Evolutionary conservation across 1,140 invertebrate species (phyloP).

Genomic region (Caenorhabditis brenneri): DNA sequence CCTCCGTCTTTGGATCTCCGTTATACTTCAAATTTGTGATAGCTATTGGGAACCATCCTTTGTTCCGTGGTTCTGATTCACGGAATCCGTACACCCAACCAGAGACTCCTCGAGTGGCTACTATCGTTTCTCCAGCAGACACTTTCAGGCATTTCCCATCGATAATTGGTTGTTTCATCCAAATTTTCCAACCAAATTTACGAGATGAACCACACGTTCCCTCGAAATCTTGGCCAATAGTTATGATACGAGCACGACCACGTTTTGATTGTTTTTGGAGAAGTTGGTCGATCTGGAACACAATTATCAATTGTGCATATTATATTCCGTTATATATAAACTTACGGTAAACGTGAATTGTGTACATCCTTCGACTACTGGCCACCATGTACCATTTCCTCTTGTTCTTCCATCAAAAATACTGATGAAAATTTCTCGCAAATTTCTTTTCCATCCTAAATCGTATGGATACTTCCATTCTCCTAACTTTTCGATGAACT

Average conservation of each 20-base stretch:
- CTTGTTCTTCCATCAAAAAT: slow-evolving; percentile 74
- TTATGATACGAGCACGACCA: not conserved
- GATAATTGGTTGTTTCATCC: slow-evolving; percentile 29
- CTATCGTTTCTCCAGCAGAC: not conserved
- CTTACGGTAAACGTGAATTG: slow-evolving; percentile 88
- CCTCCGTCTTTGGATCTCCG: not conserved
- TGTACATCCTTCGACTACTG: slow-evolving; percentile 81
- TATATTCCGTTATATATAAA: slow-evolving; percentile 52
- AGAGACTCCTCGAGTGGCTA: slow-evolving; percentile 6
- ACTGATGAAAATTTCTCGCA: slow-evolving; percentile 78
- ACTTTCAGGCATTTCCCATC: slow-evolving; percentile 17
- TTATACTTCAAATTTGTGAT: not conserved
- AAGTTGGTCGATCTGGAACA: slow-evolving; percentile 30
- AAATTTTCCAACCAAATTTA: slow-evolving; percentile 10
- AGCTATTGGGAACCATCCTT: not conserved
- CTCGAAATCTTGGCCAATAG: not conserved
- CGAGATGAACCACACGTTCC: not conserved
- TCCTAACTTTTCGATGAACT: slow-evolving; percentile 53
- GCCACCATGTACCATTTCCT: slow-evolving; percentile 86
- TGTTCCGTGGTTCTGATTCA: not conserved
- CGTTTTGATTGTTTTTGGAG: slow-evolving; percentile 11
- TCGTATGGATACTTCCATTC: slow-evolving; percentile 87
- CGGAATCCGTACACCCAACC: slow-evolving; percentile 17
- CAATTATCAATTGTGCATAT: too few species aligned
- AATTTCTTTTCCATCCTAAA: slow-evolving; percentile 80